Evolutionary conservation across 2,797 vertebrate genomes (phyloP), one percentile per base, ranked within the genome.

Genomic region (Furcifer pardalis): DNA sequence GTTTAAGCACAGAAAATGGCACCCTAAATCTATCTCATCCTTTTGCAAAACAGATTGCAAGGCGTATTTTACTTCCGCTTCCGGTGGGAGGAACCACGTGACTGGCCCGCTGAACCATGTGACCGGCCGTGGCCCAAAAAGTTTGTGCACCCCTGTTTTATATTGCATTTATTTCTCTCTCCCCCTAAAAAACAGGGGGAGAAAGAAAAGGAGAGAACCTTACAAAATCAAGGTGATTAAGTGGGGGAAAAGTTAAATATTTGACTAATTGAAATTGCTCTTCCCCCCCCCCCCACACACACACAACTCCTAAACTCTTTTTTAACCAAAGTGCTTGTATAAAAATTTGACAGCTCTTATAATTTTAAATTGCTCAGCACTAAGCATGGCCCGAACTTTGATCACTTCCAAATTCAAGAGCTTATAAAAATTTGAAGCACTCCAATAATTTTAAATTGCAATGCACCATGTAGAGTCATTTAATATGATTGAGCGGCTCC

Each of bases 341-440:
- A 96, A 97, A 97, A 97, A 96, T 96, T 96, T 97, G 96, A 97
- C 96, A 97, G 96, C 95, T 96, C 96, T 97, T 97, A 96, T 96
- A 96, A 96, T 96, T 96, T 97, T 96, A 97, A 97, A 97, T 97
- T 96, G 96, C 95, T 96, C 93, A 94, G 95, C 94, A 96, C 95
- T 96, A 96, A 96, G 94, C 96, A 96, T 96, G 96, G 96, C 95
- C 95, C 96, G 96, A 97, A 97, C 96, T 95, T 96, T 96, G 95
- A 97, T 97, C 96, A 96, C 95, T 97, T 97, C 95, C 96, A 97
- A 96, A 97, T 97, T 97, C 96, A 97, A 97, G 96, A 94, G 96
- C 96, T 97, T 97, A 97, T 97, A 97, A 97, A 97, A 97, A 96
- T 97, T 96, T 97, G 96, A 97, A 97, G 96, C 95, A 96, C 96